Percentiles rank a stretch among this genome's conserved stretches.
These are phyloP conservation scores for Rattus rattus DNA, from an alignment of 2,113 vertebrate species.

Conservation along the genomic window DNA sequence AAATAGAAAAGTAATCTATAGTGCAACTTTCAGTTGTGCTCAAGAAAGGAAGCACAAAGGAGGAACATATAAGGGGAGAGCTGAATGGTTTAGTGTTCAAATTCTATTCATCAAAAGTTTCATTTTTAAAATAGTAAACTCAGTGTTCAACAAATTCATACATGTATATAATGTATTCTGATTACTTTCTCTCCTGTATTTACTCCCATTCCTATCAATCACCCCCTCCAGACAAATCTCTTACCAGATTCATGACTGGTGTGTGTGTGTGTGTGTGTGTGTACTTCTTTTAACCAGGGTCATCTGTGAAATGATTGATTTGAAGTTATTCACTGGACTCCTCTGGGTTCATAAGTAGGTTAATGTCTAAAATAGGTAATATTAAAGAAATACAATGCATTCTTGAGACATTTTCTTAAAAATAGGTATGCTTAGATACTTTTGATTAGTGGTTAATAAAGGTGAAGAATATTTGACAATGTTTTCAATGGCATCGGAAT, in stretches of 20 bases:
- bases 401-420: background rate
- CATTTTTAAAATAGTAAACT: background rate
- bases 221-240: fast-evolving
- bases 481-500: background rate
- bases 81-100: background rate
- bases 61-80: background rate
- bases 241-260: no score
- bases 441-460: background rate
- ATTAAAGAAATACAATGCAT: background rate
- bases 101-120: background rate
- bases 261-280: no score
- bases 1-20: background rate
- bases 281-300: background rate
- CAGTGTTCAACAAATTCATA: background rate
- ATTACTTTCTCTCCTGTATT: background rate
- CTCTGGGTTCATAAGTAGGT: background rate
- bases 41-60: background rate
- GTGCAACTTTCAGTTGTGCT: background rate
- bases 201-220: no score
- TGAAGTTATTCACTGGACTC: background rate
- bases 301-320: background rate
- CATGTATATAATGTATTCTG: background rate
- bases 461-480: background rate
- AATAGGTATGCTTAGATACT: background rate
- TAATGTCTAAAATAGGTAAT: background rate